Evolutionary conservation across 2,888 invertebrate species (phyloP).

Genomic region (Pterostichus madidus): DNA sequence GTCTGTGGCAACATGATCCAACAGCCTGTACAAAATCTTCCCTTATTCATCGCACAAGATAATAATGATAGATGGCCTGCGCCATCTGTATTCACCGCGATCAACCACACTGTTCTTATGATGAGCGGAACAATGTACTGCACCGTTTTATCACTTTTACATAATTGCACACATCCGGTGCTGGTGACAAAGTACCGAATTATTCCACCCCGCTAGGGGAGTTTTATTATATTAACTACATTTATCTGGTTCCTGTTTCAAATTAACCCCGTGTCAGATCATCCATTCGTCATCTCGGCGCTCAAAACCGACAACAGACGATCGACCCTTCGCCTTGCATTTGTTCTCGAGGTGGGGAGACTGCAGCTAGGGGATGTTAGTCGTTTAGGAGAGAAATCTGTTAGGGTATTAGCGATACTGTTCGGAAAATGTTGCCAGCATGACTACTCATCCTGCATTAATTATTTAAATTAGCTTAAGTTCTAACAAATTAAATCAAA

Average conservation of each 20-base stretch:
- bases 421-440: constrained; percentile 18
- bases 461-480: constrained; percentile 46
- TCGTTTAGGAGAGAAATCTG: constrained; percentile 53
- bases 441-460: constrained; percentile 53
- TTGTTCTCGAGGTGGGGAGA: background rate
- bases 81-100: constrained; percentile 46
- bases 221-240: constrained; percentile 75
- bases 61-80: constrained; percentile 53
- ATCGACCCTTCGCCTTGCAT: constrained; percentile 31
- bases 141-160: constrained; percentile 64
- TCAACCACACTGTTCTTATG: constrained; percentile 55
- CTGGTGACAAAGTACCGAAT: constrained; percentile 73
- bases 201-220: constrained; percentile 70
- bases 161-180: constrained; percentile 64
- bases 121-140: constrained; percentile 26
- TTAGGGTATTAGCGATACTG: constrained; percentile 53
- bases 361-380: constrained; percentile 19
- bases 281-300: constrained; percentile 73
- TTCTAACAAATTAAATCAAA: constrained; percentile 55
- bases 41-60: constrained; percentile 23
- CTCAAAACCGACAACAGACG: constrained; percentile 52
- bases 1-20: too few species aligned
- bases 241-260: constrained; percentile 75
- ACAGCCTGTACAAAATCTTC: background rate
- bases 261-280: constrained; percentile 75